Conservation (phyloP, 2,113 vertebrate genomes). For the Nipponia nippon region DNA sequence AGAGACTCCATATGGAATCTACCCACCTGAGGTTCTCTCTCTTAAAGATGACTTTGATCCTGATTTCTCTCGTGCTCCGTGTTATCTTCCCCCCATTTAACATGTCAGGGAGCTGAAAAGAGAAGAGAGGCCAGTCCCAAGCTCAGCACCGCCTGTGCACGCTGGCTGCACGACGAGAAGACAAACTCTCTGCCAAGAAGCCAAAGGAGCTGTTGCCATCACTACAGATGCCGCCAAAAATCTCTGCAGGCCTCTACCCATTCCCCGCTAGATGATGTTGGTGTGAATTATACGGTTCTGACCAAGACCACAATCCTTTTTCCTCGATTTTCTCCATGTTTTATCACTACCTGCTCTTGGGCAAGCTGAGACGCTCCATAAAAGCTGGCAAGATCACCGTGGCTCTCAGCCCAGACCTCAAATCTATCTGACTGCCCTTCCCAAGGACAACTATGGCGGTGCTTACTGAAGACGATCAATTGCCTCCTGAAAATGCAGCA, state of each 20-base stretch:
- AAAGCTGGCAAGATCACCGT: background rate
- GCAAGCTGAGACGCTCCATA: background rate
- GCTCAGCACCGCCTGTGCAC: accelerated
- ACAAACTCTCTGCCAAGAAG: background rate
- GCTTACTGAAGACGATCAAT: background rate
- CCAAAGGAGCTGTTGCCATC: background rate
- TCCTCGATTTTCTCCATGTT: background rate
- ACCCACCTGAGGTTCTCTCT: background rate
- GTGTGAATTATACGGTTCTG: accelerated
- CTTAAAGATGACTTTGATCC: background rate
- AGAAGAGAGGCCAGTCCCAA: accelerated
- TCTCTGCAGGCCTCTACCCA: background rate
- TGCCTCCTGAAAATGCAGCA: background rate
- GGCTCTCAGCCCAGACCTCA: constrained; percentile 1
- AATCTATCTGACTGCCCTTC: background rate
- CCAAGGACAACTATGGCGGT: background rate
- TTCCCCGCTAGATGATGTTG: background rate
- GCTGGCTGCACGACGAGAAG: accelerated
- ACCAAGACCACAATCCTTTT: background rate
- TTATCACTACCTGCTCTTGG: background rate
- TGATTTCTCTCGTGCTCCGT: background rate
- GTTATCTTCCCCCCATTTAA: background rate
- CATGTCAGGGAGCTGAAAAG: background rate
- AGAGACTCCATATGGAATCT: background rate
- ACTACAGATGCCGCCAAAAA: background rate